Percentiles rank a stretch among this genome's conserved stretches.
Conservation (phyloP, 2,113 vertebrate genomes). For the Clinocottus analis region DNA sequence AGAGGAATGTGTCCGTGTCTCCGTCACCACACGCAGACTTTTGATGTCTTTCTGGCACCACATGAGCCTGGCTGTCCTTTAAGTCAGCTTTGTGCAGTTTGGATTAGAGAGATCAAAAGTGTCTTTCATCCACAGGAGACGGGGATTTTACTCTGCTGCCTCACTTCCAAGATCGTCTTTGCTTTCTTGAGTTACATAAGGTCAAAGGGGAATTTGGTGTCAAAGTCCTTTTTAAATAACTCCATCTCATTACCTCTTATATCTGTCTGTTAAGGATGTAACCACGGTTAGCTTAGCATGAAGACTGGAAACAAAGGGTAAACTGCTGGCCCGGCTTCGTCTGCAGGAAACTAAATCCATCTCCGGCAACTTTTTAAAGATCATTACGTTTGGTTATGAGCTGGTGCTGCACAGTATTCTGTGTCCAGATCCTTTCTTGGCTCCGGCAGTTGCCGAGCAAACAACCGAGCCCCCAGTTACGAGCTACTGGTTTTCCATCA, state of each 20-base stretch:
- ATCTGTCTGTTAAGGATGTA: not conserved
- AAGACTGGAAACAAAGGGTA: not conserved
- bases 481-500: no score
- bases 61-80: constrained; percentile 2
- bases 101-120: constrained; percentile 27
- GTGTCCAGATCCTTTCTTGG: no score
- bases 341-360: not conserved
- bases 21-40: constrained; percentile 6
- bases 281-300: not conserved
- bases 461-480: no score
- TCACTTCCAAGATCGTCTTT: constrained; percentile 29
- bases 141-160: not conserved
- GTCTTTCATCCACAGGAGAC: not conserved
- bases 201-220: not conserved
- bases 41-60: not conserved
- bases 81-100: constrained; percentile 19
- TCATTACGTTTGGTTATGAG: not conserved
- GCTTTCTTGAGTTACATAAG: constrained; percentile 30
- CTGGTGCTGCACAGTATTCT: no score
- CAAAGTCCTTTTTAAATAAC: not conserved
- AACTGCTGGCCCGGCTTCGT: not conserved
- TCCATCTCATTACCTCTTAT: not conserved
- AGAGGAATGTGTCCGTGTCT: constrained; percentile 30
- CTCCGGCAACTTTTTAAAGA: not conserved
- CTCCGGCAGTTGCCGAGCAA: no score